Evolutionary conservation across 37 sponge, comb jelly and placozoan genomes (phyloP), one percentile per base, ranked within the genome.

Genomic region (Eunapius fragilis): DNA sequence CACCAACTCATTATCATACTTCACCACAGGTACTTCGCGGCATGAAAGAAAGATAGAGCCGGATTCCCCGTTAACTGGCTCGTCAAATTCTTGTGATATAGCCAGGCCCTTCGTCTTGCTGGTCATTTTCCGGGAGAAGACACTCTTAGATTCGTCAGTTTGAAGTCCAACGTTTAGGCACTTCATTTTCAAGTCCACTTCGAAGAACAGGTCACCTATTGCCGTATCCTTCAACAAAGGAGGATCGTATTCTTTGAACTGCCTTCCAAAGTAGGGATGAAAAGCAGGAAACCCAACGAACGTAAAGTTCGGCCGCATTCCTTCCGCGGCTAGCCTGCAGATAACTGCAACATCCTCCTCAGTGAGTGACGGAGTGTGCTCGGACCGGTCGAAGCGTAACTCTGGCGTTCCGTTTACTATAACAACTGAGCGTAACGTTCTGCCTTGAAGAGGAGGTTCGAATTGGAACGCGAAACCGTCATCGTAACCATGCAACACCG

Each of bases 141-240:
- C 86, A 11, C 23, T 83, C 68, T 85, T 86, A 27, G 73, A 1
- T 31, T 77, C 67, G 58, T 89, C 78, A 27, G 79, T 84, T 77
- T 58, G 58, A 9, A 37, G 67, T 23, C 90, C 90, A 36, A 77
- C 36, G 28, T 67, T 68, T 2, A 89, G 34, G 67, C 90, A 89
- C 48, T 89, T 89, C 90, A 89, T 89, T 27, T 26, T 30, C 90
- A 85, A 89, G 30, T 89, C 90, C 0, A 74, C 80, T 33, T 84
- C 90, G 24, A 72, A 30, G 3, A 89, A 85, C 4, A 89, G 80
- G 41, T 89, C 86, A 2, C 90, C 90, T 2, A 85, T 2, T 27
- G 47, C 31, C 2, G 90, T 89, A 11, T 47, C 80, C 2, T 75
- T 28, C 72, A 89, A 41, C 85, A 80, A 89, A 12, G 26, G 36